Evolutionary conservation across 2,888 invertebrate genomes (phyloP).

Genomic region (Rutpela maculata): DNA sequence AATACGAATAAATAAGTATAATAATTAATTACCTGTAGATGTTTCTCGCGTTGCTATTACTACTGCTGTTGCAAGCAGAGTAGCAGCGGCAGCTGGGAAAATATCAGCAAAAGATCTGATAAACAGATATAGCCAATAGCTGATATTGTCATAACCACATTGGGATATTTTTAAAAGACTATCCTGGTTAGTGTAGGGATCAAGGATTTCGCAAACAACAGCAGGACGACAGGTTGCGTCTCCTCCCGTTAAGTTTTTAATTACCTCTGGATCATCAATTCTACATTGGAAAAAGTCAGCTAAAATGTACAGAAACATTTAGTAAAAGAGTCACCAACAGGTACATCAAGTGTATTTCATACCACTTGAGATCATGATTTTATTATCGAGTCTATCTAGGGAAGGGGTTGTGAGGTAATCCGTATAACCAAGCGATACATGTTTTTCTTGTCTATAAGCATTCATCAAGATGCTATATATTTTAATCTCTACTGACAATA

Average conservation of each 20-base stretch:
- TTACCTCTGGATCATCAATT: conserved; percentile 78
- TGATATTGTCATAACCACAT: conserved; percentile 83
- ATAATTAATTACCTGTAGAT: conserved; percentile 75
- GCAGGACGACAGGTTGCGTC: conserved; percentile 78
- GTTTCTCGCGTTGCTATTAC: conserved; percentile 90
- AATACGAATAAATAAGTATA: too few relatives aligned
- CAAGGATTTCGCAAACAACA: conserved; percentile 82
- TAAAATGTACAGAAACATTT: conserved; percentile 64
- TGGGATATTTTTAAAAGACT: conserved; percentile 82
- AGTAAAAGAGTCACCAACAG: too few relatives aligned
- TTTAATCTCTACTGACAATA: too few relatives aligned
- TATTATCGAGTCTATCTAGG: too few relatives aligned
- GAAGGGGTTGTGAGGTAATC: too few relatives aligned
- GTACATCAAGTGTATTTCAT: too few relatives aligned
- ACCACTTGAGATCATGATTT: too few relatives aligned
- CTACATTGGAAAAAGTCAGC: conserved; percentile 78
- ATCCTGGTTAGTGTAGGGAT: conserved; percentile 82
- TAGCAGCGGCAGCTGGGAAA: conserved; percentile 84
- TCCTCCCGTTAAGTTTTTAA: conserved; percentile 66
- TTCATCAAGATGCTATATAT: too few relatives aligned
- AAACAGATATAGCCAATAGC: conserved; percentile 83
- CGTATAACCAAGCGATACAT: too few relatives aligned
- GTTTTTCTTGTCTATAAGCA: too few relatives aligned
- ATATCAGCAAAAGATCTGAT: conserved; percentile 85
- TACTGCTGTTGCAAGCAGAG: conserved; percentile 84